Evolutionary conservation across 2,113 vertebrate genomes (phyloP), one percentile per base, ranked within the genome.

Genomic region (Sisor rabdophorus): DNA sequence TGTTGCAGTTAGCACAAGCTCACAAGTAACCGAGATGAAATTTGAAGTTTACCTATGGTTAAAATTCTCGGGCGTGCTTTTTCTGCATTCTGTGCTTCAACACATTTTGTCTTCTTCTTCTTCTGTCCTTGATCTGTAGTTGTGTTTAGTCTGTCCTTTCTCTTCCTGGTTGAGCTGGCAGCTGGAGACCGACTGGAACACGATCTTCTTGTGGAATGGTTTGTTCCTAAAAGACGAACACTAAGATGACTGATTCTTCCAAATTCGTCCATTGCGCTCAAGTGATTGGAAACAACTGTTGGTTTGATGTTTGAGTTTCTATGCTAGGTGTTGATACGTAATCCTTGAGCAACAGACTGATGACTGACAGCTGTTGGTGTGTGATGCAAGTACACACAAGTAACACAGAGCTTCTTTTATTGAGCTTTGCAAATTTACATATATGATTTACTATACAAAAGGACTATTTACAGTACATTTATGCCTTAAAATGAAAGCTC

Each of bases 101-200:
- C 15, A 12, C 28, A 40, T 79, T 61, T 72, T 60, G 52, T 63
- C 32, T 74, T 59, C 69, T 78, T 17, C 68, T 69, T 61, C 55
- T 32, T 40, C 13, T 12, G 22, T 36, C n/a, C n/a, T 60, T 68
- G 26, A 69, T 58, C 44, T 54, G 19, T 24, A 50, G 40, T 71
- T 71, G 54, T 80, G 76, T 81, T 79, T 80, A 79, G 67, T 75
- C 36, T 80, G 59, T 64, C 40, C 20, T 50, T 28, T 26, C 11
- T 36, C 7, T n/a, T 36, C 36, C 32, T 48, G 26, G 8, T 22
- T 61, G 7, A 71, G 67, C 74, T 10, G 59, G 71, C 71, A 83
- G 71, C 71, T 77, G 63, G 68, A 60, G 73, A 70, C 61, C 50
- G 19, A 76, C 58, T 81, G 82, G 52, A 83, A 76, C 30, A 59